Base-by-base conservation (phyloP, 2,888 invertebrate genomes). In the Hecatera dysodea region DNA sequence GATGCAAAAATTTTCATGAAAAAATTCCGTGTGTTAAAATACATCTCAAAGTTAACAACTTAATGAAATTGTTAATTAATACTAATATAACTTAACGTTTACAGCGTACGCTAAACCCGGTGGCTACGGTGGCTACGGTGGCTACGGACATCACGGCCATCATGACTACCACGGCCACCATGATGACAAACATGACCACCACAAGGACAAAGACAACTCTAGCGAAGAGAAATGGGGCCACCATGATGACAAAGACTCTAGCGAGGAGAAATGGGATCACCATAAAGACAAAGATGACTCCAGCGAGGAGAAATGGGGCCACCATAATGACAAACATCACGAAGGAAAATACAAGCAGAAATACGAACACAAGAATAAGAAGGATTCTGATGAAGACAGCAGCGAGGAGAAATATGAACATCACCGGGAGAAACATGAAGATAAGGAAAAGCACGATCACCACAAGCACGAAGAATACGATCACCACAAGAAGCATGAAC, bases 31-130 rank as follows among this genome's bases (percentile, higher is more conserved):
- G n/a, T n/a, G n/a, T n/a, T n/a, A 7, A 19, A 19, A 44, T 44
- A 44, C 8, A 7, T 44, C 8, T 19, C 19, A 19, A 24, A 39
- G 0, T 22, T 6, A 17, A 39, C 2, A 39, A 42, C 24, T n/a
- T 19, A 12, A 15, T 15, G 9, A 42, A 24, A 39, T 9, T 24
- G 24, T 57, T 44, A 8, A 46, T 39, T 39, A 0, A 15, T 33
- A 55, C 36, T 52, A 27, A 24, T 39, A 36, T 15, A 27, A 11
- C 9, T 27, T 15, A 2, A 12, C 9, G 7, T 64, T 57, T 57
- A 6, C 75, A 79, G 79, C 57, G 0, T 64, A 67, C 50, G 57
- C 71, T 8, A 55, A 29, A 36, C 75, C 82, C 12, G 75, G 71
- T 1, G 68, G 72, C 9, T 68, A 80, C 15, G 69, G 71, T 1